These are phyloP conservation scores for Stichodactyla mertensii DNA, from an alignment of 64 coral and sea anemone species.

Conservation along the genomic window DNA sequence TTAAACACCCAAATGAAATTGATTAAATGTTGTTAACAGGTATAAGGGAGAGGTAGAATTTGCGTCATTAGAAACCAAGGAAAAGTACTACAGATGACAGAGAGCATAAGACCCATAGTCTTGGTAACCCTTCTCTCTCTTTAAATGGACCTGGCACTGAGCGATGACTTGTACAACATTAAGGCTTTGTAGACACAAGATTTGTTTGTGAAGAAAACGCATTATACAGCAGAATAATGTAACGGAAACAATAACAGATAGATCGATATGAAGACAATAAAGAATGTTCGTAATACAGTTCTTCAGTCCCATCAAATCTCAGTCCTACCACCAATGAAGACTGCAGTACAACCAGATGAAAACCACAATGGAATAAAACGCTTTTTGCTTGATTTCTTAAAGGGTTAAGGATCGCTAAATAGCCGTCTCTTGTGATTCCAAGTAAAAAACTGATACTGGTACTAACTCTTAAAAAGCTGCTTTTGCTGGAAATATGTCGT, in stretches of 20 bases:
- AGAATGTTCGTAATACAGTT: slow-evolving; percentile 51
- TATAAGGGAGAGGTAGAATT: slow-evolving; percentile 39
- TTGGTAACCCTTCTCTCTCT: slow-evolving; percentile 62
- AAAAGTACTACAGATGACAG: slow-evolving; percentile 46
- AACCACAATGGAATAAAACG: slow-evolving; percentile 10
- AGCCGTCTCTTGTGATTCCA: slow-evolving; percentile 59
- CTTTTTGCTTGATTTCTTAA: slow-evolving; percentile 39
- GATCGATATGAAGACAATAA: slow-evolving; percentile 68
- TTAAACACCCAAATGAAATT: slow-evolving; percentile 51
- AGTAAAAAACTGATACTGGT: slow-evolving; percentile 53
- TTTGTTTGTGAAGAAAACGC: slow-evolving; percentile 46
- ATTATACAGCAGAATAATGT: slow-evolving; percentile 44
- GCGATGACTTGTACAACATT: slow-evolving; percentile 22
- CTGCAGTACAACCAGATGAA: slow-evolving; percentile 61
- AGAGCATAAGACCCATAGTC: slow-evolving; percentile 54
- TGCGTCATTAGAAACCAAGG: slow-evolving; percentile 83
- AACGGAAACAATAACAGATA: slow-evolving; percentile 41
- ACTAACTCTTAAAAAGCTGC: slow-evolving; percentile 31
- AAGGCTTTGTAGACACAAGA: slow-evolving; percentile 19
- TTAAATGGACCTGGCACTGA: not conserved
- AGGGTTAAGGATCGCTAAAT: slow-evolving; percentile 43
- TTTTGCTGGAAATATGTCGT: no score
- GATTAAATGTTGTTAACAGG: slow-evolving; percentile 18
- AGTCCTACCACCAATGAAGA: slow-evolving; percentile 27
- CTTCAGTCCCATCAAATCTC: slow-evolving; percentile 30